Evolutionary conservation across 1,140 invertebrate genomes (phyloP), one percentile per base, ranked within the genome.

Genomic region (Chelonus insularis): DNA sequence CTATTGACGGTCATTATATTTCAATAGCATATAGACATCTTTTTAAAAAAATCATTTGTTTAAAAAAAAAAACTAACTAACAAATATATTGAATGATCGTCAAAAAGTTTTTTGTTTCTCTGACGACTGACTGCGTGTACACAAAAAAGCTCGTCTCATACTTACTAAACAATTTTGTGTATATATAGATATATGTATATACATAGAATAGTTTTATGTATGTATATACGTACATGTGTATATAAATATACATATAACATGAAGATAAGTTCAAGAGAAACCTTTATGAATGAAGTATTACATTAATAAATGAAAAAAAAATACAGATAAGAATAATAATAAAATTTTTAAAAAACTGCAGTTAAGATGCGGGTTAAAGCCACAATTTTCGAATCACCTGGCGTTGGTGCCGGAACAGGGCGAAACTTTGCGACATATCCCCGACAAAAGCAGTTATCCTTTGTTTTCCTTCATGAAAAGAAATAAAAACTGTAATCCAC

Each of bases 401-500:
- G n/a, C n/a, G n/a, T n/a, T n/a, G n/a, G n/a, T n/a, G n/a, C n/a
- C n/a, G n/a, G n/a, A n/a, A n/a, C n/a, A n/a, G n/a, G n/a, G n/a
- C n/a, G n/a, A n/a, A n/a, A 54, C 55, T 62, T 65, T 66, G 61
- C 56, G 64, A 66, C 60, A 66, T 63, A 66, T 66, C 64, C 64
- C 57, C 56, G 57, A 41, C 52, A 29, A 60, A 36, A 51, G 23
- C 48, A 52, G 12, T 34, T 34, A 34, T 4, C 8, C 2, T 34
- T 34, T 29, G 3, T 34, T 52, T 25, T 51, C 36, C 20, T 52
- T 16, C 9, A 52, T 29, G 18, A 25, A 52, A 29, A 60, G 9
- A 51, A 54, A 57, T 39, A 34, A 60, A 63, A 57, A 65, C 64
- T 67, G 63, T 65, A 62, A 62, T 54, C 37, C 43, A 61, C 37